phyloP scores from a whole-genome alignment of 2,113 vertebrate species.

The Cephalopholis sonnerati region DNA sequence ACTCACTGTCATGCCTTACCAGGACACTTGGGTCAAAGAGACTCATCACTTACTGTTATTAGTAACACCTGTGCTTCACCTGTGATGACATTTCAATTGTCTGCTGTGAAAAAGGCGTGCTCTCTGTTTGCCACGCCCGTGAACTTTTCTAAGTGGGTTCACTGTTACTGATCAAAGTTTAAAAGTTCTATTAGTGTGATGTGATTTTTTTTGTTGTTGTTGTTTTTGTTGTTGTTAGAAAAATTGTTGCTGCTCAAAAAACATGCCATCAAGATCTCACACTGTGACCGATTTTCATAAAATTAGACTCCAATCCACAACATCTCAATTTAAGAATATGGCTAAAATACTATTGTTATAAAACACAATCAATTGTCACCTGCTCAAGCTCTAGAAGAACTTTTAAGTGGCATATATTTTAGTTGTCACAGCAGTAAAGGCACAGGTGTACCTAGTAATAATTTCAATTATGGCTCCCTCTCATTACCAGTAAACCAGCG shows the following conservation, averaged over 20 bases:
- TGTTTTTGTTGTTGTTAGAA: too few species aligned
- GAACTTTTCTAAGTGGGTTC: not conserved
- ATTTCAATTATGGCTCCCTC: not conserved
- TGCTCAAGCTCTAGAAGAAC: not conserved
- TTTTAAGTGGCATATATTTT: not conserved
- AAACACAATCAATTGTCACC: not conserved
- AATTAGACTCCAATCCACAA: too few species aligned
- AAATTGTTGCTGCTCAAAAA: not conserved
- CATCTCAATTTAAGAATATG: too few species aligned
- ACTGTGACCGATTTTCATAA: too few species aligned
- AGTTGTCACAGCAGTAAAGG: not conserved
- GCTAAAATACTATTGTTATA: not conserved
- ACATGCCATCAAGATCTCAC: too few species aligned
- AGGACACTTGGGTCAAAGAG: not conserved
- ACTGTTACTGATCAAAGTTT: not conserved
- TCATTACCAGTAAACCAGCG: not conserved
- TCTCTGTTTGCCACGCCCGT: not conserved
- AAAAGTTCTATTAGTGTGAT: not conserved
- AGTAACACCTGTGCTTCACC: constrained; percentile 6
- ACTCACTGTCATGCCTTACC: not conserved
- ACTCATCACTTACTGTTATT: not conserved
- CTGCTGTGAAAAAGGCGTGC: not conserved
- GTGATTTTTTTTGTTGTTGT: not conserved
- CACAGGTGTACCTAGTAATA: not conserved
- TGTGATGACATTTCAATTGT: not conserved